These are phyloP conservation scores for Homalodisca vitripennis DNA, from an alignment of 1,140 invertebrate species.

Conservation along the genomic window DNA sequence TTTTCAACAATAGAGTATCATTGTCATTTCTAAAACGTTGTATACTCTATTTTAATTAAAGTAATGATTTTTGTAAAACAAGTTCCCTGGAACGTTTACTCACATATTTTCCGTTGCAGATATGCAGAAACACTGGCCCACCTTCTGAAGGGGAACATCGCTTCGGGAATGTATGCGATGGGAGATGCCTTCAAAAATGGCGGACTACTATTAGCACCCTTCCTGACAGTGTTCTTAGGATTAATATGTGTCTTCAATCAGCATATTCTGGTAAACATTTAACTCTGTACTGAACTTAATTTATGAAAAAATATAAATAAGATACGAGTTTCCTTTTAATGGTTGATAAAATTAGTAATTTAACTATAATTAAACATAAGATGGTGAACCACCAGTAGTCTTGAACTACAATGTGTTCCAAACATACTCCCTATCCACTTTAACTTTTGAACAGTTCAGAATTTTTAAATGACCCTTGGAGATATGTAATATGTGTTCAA, in stretches of 20 bases:
- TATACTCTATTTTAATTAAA: too few relatives aligned
- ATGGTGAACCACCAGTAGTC: background rate
- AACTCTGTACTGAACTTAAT: background rate
- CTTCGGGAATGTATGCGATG: constrained; percentile 61
- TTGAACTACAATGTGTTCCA: background rate
- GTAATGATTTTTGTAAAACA: too few relatives aligned
- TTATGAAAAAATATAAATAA: background rate
- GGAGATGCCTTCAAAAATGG: constrained; percentile 58
- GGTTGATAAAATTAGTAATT: background rate
- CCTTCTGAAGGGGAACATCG: constrained; percentile 56
- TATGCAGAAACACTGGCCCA: constrained; percentile 52
- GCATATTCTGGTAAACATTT: constrained; percentile 49
- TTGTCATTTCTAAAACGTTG: too few relatives aligned
- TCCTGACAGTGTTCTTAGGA: constrained; percentile 50
- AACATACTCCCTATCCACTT: too few relatives aligned
- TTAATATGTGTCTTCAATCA: constrained; percentile 53
- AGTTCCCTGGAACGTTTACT: too few relatives aligned
- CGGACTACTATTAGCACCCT: constrained; percentile 53
- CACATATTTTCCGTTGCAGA: too few relatives aligned
- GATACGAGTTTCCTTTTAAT: background rate
- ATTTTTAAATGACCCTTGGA: too few relatives aligned
- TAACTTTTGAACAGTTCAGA: too few relatives aligned
- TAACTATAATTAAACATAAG: background rate
- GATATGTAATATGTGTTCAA: too few relatives aligned
- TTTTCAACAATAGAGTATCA: too few relatives aligned